phyloP scores from a whole-genome alignment of 2,113 vertebrate genomes.

The Nycticorax nycticorax region DNA sequence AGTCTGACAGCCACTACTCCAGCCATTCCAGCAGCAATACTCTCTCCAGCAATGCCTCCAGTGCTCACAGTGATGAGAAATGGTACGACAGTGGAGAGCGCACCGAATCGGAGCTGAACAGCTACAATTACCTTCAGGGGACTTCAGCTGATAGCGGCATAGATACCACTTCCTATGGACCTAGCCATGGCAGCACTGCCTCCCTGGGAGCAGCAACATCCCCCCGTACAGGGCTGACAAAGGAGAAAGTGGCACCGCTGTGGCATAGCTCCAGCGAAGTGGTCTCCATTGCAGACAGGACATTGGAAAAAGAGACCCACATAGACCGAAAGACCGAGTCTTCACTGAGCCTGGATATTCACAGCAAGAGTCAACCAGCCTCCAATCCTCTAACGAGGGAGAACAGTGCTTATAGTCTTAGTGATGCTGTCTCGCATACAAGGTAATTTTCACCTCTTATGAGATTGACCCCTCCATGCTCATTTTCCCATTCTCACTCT shows the following conservation, averaged over 20 bases:
- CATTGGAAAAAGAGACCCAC: constrained; percentile 76
- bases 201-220: constrained; percentile 84
- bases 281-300: constrained; percentile 84
- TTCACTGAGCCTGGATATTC: constrained; percentile 78
- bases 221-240: constrained; percentile 72
- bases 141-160: constrained; percentile 92
- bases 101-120: constrained; percentile 84
- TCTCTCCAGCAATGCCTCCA: constrained; percentile 93
- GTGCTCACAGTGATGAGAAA: constrained; percentile 92
- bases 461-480: not conserved
- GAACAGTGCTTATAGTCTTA: constrained; percentile 91
- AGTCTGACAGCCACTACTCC: constrained; percentile 92
- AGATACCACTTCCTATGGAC: constrained; percentile 90
- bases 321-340: constrained; percentile 82
- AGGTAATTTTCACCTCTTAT: constrained; percentile 75
- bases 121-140: constrained; percentile 90
- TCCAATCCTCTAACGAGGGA: constrained; percentile 86
- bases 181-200: constrained; percentile 84
- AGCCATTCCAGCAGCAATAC: constrained; percentile 97
- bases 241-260: constrained; percentile 84
- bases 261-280: constrained; percentile 92
- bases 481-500: not conserved
- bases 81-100: constrained; percentile 91
- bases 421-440: constrained; percentile 84
- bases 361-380: constrained; percentile 78